Base-by-base conservation (phyloP, 2,113 vertebrate genomes). In the Cryptotis parvus region DNA sequence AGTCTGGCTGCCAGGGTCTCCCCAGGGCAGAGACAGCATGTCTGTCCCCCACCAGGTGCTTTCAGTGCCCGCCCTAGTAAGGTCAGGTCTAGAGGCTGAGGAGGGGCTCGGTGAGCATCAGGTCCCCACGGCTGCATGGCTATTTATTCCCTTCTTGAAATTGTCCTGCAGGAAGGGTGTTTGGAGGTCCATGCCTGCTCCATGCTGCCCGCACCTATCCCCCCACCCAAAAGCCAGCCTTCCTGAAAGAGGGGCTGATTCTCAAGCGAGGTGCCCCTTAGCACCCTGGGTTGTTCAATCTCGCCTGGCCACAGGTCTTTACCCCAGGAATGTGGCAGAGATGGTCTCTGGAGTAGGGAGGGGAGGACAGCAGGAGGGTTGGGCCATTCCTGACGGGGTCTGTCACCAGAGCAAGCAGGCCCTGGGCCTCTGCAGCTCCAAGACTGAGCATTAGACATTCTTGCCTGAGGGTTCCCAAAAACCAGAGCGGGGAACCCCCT, bases 161-260 rank as follows among this genome's bases (percentile, higher is more conserved):
- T 43, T 27, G 61, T 15, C 43, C 66, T 92, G 45, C 29, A 68
- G 87, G 76, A 90, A 89, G 93, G 37, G 4, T 61, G 87, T 96
- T 87, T 80, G 58, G 69, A 72, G 63, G 35, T 15, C 16, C 10
- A 18, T 66, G 49, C 37, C 37, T 77, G 26, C 45, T 89, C n/a
- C 16, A 1, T 11, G 4, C 35, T 15, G 6, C 2, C 27, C n/a
- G 18, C 68, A 22, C 24, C 24, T 22, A 18, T 1, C 12, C 55
- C 6, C 37, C 24, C n/a, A 9, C 5, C 11, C n/a, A 33, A 29
- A 74, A 26, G n/a, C 41, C 22, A 29, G 45, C 26, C n/a, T 75
- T 74, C 35, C 73, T 37, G 31, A 43, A 15, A 49, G 68, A 45
- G 33, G 20, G 39, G 49, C 80, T 37, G 49, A 41, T 70, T 70